Conservation (phyloP, 2,888 invertebrate genomes). For the Nymphalis urticae region DNA sequence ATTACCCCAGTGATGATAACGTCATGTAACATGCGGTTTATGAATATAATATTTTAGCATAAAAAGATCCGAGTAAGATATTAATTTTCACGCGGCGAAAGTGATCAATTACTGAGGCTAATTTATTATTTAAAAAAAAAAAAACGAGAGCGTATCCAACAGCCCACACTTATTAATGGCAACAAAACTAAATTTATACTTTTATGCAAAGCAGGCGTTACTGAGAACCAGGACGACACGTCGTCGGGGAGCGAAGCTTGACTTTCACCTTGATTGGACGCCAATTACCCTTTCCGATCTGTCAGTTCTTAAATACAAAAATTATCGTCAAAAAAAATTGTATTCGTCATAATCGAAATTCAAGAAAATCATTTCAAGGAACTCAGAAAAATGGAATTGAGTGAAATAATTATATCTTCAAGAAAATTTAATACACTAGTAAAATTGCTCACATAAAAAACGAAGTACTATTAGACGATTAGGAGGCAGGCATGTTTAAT, state of each 20-base stretch:
- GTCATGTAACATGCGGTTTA: neutral
- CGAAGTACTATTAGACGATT: neutral
- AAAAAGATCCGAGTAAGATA: neutral
- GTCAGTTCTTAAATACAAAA: constrained; percentile 40
- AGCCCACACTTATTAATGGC: constrained; percentile 29
- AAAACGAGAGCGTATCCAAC: constrained; percentile 21
- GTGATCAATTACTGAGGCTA: constrained; percentile 15
- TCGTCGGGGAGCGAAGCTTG: constrained; percentile 37
- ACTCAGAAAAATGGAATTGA: constrained; percentile 2
- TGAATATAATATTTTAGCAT: neutral
- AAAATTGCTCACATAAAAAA: neutral
- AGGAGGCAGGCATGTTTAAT: neutral
- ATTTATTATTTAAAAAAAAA: constrained; percentile 9
- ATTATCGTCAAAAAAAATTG: constrained; percentile 25
- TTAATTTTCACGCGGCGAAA: constrained; percentile 18
- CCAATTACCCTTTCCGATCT: constrained; percentile 59
- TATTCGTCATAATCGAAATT: constrained; percentile 26
- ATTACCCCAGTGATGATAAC: neutral
- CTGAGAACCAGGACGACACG: constrained; percentile 36
- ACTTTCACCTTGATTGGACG: constrained; percentile 67
- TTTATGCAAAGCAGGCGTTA: constrained; percentile 39
- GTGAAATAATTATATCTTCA: neutral
- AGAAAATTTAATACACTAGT: neutral
- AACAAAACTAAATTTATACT: constrained; percentile 36
- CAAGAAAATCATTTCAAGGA: constrained; percentile 11